Base-by-base conservation (phyloP, 2,797 vertebrate genomes). In the Crocodylus rhombifer region DNA sequence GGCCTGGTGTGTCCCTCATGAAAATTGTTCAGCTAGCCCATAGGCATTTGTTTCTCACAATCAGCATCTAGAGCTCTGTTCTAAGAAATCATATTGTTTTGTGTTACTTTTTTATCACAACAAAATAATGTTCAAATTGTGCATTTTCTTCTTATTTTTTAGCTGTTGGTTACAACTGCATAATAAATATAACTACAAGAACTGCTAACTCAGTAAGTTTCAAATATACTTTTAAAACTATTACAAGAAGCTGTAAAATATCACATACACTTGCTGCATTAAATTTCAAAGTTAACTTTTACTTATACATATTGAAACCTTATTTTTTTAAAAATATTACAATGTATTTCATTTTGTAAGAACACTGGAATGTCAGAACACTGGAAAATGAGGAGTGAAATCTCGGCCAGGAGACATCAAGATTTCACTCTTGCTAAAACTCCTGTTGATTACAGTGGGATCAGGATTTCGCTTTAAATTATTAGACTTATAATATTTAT, bases 121-220 rank as follows among this genome's bases (percentile, higher is more conserved):
- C 9, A 51, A 51, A 51, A 51, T 10, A 10, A 51, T 51, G 42
- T 51, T 51, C 42, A 67, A 91, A 55, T 28, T 91, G 2, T 77
- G 51, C 2, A 57, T 97, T 75, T 69, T 65, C 94, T 30, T 85
- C 65, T 84, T 95, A 73, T 87, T 93, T 97, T 97, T 92, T 89
- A 99, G 99, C 99, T 97, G 99, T 99, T 77, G 99, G 99, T 96
- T 99, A 99, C 98, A 99, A 99, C 97, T 99, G 99, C 76, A 98
- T 99, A 96, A 98, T 99, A 97, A 99, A 98, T 96, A 99, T 99
- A 97, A 99, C 99, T 95, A 99, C 99, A 94, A 99, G 99, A 97
- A 99, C 99, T 76, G 99, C 99, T 79, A 99, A 99, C 96, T 99
- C 99, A 5, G 99, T 99, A 98, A 99, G 98, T 98, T 94, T 92